Evolutionary conservation across 2,113 vertebrate genomes (phyloP), one percentile per base, ranked within the genome.

Genomic region (Stomatorhinus ivindoensis): DNA sequence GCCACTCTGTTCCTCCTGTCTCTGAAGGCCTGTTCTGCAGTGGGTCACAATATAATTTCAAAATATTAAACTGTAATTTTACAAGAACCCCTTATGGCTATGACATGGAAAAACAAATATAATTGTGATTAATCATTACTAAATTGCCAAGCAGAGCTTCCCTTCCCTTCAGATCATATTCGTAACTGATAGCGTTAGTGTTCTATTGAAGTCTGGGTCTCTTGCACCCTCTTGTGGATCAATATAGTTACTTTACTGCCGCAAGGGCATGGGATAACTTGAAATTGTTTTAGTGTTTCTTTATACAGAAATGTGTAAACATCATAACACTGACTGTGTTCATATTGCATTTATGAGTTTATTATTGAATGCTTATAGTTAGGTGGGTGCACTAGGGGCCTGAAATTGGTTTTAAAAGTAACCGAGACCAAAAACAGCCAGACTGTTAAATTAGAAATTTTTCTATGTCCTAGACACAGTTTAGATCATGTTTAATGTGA

Each of bases 191-290:
- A 19, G 8, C 44, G 46, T 84, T 90, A 35, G n/a, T 53, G 19
- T 15, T 35, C 42, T 84, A 19, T 50, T 69, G 44, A 87, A 10
- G 58, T 27, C 27, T 87, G 89, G 86, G 84, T 89, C 86, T 91
- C 61, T 87, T 90, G 87, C 91, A 91, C 91, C 91, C 89, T 90
- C 92, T 91, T 88, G 90, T 92, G 92, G 82, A 27, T 27, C 44
- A 4, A 27, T 61, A 84, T 39, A 46, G 39, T 84, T 84, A 47
- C 21, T 84, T 84, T 84, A 84, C 19, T 84, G 44, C 24, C 19
- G 0, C 6, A 47, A 84, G 21, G 82, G 47, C 17, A 46, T 46
- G 44, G 35, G 19, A 19, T 39, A 76, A 76, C 24, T 84, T 84
- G 39, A 84, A 47, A 84, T 44, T 21, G 15, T 82, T 82, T 44